Base-by-base conservation (phyloP, 2,113 vertebrate species). In the Emydocephalus ijimae region DNA sequence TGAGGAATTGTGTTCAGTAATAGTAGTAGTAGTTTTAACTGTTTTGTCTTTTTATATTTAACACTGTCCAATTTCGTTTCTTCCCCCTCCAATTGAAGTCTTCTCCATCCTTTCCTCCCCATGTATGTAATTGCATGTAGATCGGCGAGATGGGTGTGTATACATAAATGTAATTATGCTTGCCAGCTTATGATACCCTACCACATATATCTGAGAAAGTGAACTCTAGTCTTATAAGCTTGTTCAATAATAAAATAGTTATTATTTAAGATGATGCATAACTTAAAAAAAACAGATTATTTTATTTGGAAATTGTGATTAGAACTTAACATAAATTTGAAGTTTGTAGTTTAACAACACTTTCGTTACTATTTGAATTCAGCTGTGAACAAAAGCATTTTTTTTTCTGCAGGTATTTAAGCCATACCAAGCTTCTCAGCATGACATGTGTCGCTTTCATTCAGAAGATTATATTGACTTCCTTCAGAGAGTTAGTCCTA, bases 381-480 rank as follows among this genome's bases (percentile, higher is more conserved):
- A 0, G 0, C 3, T 20, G 21, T 54, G 69, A 59, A 0, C 34
- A 61, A 61, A 45, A 5, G 56, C 0, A 92, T 15, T 96, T 8
- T 56, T 20, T 56, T 20, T 20, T 90, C 81, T 69, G 3, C 18
- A 99, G 99, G 99, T 99, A 87, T 99, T 99, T 95, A 99, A 99
- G 94, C 99, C 99, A 0, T 99, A 99, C 96, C 99, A 99, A 96
- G 99, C 99, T 0, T 99, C 99, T 18, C 99, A 99, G 96, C 99
- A 99, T 12, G 99, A 99, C 96, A 99, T 99, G 99, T 99, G 99
- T 95, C 98, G 99, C 1, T 99, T 99, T 97, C 99, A 99, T 96
- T 99, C 99, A 0, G 99, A 99, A 96, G 99, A 99, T 92, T 99
- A 99, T 97, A 99, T 99, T 0, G 99, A 99, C 96, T 99, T 99